phyloP scores from a whole-genome alignment of 2,113 vertebrate species.

The Microcebus griseorufus region DNA sequence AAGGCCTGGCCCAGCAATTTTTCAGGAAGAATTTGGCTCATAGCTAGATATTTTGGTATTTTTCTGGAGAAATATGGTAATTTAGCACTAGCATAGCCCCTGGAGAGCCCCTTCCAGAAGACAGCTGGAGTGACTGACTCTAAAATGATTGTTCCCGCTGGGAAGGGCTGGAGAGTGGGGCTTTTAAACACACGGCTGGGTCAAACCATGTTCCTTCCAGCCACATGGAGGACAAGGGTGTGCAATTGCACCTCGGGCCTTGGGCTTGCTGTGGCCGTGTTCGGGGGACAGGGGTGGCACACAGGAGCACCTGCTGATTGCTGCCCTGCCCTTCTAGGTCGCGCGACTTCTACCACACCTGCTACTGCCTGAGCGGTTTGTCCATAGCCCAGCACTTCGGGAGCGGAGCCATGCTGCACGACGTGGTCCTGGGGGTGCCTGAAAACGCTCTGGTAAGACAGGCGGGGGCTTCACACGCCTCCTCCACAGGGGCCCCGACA shows the following conservation, averaged over 20 bases:
- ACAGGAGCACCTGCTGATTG: neutral
- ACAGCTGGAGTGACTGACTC: neutral
- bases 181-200: neutral
- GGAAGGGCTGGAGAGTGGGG: neutral
- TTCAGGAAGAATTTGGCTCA: neutral
- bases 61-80: neutral
- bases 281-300: accelerated
- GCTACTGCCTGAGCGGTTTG: conserved; percentile 97
- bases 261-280: neutral
- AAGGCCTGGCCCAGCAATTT: neutral
- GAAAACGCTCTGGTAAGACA: conserved; percentile 94
- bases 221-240: accelerated
- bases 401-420: conserved; percentile 90
- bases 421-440: conserved; percentile 90
- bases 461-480: neutral
- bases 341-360: conserved; percentile 98
- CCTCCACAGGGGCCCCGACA: neutral
- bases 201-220: neutral
- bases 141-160: neutral
- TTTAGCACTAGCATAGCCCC: neutral
- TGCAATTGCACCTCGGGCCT: accelerated
- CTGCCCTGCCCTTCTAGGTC: conserved; percentile 84
- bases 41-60: neutral
- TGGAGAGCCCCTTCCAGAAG: neutral
- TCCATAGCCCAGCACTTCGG: conserved; percentile 97